Evolutionary conservation across 2,113 vertebrate genomes (phyloP), one percentile per base, ranked within the genome.

Genomic region (Podarcis raffonei): DNA sequence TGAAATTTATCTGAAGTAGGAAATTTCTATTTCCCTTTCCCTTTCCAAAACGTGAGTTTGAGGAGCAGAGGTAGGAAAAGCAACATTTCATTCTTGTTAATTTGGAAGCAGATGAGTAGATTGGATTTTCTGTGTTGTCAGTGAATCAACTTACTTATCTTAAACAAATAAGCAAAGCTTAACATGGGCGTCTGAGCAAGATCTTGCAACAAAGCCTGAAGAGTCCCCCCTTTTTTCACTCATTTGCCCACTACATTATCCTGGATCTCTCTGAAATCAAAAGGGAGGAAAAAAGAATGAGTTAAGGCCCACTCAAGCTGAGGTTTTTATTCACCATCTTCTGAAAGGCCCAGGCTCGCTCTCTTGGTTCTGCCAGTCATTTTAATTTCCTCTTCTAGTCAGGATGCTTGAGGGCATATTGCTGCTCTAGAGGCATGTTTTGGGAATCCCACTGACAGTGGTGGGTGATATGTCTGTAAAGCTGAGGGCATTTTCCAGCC

Each of bases 391-490:
- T 87, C 35, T 81, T 93, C 89, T 82, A 91, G 80, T 84, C 86
- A 93, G 90, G 89, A 27, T 66, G 87, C 88, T 93, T 4, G 2
- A 80, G 87, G 91, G 87, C 89, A 86, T 68, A 53, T 59, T 86
- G 20, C 0, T 68, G 81, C 87, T 92, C 87, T 89, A 72, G 20
- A 84, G 53, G 74, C 87, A 81, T 84, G 87, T 84, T 86, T 71
- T 76, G 85, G 91, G 78, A 90, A 91, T 89, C 91, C 90, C 77
- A 76, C 85, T 94, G 95, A 87, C 92, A 94, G 90, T 90, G 66
- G 84, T 90, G 87, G 90, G 85, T 90, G 85, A 90, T 89, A 78
- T 84, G 89, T 83, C 89, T 93, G 68, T 83, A 90, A 53, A 94
- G 90, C 91, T 93, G 92, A 2, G 83, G 39, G 57, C 76, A 79